Evolutionary conservation across 1,140 invertebrate species (phyloP).

Genomic region (Dufourea novaeangliae): DNA sequence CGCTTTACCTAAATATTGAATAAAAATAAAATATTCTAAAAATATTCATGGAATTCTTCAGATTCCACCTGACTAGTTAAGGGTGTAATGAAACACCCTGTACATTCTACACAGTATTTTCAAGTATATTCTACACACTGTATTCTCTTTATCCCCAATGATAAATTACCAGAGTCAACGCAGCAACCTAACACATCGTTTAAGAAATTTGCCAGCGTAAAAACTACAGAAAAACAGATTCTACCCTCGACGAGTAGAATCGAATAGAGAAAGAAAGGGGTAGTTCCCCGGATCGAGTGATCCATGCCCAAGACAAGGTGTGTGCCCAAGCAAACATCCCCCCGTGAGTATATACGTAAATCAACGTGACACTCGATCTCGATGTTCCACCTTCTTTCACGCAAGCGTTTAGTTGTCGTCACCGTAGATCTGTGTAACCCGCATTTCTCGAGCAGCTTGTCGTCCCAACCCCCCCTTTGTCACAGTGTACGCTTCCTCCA

Average conservation of each 20-base stretch:
- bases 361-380: conserved; percentile 54
- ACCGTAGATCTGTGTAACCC: conserved; percentile 53
- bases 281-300: conserved; percentile 42
- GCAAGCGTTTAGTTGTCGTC: conserved; percentile 59
- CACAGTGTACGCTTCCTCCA: conserved; percentile 22
- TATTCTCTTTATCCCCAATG: no score
- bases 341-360: conserved; percentile 60
- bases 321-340: conserved; percentile 58
- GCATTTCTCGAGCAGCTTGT: neutral
- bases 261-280: neutral
- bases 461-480: conserved; percentile 11
- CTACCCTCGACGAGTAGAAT: neutral
- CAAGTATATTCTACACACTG: no score
- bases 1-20: no score
- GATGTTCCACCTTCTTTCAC: conserved; percentile 39
- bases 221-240: neutral
- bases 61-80: no score
- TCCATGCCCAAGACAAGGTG: conserved; percentile 53
- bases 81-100: no score
- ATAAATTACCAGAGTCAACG: no score
- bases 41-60: no score
- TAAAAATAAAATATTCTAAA: no score
- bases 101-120: no score
- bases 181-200: no score
- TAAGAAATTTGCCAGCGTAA: no score